These are phyloP conservation scores for Elysia crispata DNA, from an alignment of 2,888 invertebrate species.

Conservation along the genomic window DNA sequence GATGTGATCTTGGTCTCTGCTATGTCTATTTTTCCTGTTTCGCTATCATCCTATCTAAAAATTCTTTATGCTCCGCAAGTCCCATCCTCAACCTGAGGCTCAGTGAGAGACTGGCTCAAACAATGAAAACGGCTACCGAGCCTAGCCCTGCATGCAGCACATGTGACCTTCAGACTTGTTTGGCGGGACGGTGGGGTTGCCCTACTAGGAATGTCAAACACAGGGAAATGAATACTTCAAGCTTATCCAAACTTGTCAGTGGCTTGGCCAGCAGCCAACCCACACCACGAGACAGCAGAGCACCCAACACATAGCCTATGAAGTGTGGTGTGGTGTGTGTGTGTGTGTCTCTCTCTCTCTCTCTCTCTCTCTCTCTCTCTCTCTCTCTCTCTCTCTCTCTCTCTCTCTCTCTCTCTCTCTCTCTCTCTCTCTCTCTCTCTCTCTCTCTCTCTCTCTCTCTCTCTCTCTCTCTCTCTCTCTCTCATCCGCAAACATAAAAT, in stretches of 20 bases:
- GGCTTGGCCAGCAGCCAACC: conserved; percentile 53
- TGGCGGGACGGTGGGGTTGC: conserved; percentile 55
- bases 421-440: conserved; percentile 28
- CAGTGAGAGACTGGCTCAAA: conserved; percentile 33
- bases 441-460: no score
- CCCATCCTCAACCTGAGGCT: background rate
- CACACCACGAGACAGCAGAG: no score
- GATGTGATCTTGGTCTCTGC: no score
- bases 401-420: conserved; percentile 19
- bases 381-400: conserved; percentile 13
- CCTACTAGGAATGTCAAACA: conserved; percentile 58
- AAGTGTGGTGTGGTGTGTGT: no score
- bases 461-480: no score
- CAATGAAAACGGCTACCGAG: conserved; percentile 51
- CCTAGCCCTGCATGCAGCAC: conserved; percentile 40
- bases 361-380: conserved; percentile 25
- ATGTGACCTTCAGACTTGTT: conserved; percentile 56
- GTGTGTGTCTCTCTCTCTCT: conserved; percentile 1
- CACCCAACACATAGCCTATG: no score
- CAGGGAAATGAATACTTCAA: conserved; percentile 56
- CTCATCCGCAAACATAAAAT: no score
- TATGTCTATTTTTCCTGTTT: no score
- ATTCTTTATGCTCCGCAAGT: no score
- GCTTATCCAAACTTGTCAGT: conserved; percentile 59
- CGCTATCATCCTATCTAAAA: no score